Base-by-base conservation (phyloP, 1,140 invertebrate genomes). In the Leucophenga varia region DNA sequence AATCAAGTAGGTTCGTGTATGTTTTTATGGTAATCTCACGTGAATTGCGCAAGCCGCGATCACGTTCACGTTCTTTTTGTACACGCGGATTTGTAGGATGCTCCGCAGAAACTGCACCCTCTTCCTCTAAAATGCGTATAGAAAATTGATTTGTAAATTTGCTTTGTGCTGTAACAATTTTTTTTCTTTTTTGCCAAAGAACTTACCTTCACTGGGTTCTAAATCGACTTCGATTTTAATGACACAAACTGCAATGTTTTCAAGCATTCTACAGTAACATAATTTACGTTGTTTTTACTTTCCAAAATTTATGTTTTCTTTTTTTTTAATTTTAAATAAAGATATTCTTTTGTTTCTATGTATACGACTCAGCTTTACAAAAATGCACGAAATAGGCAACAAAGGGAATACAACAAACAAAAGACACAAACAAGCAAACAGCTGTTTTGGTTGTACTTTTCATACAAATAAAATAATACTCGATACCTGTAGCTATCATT, bases 11-110 rank as follows among this genome's bases (percentile, higher is more conserved):
- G 57, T 78, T 82, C 12, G 80, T 79, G 55, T 83, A 85, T 34
- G 83, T 86, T 65, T 87, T 84, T 7, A 88, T 80, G 34, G 76
- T 81, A 40, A 88, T 85, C 47, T 86, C 79, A 25, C 78, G 76
- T 2, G 80, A 65, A 60, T 81, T 79, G 38, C 85, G 71, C 51
- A 81, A 77, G 32, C 83, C 84, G 31, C 82, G 73, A 55, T 74
- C 71, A 46, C 79, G 76, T 60, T 80, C 80, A 8, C 64, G 54
- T 20, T 73, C 72, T 40, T 72, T 74, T 19, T 57, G 64, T 2
- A 67, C 55, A 1, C 72, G 61, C 1, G 72, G 68, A 63, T 75
- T 75, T 9, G 57, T 67, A 32, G 64, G 74, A 49, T 74, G 71
- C 34, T 74, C 71, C 3, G 61, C 34, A 22, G 68, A 70, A 13